These are phyloP conservation scores for Nephrotoma appendiculata DNA, from an alignment of 2,888 invertebrate species.

Conservation along the genomic window DNA sequence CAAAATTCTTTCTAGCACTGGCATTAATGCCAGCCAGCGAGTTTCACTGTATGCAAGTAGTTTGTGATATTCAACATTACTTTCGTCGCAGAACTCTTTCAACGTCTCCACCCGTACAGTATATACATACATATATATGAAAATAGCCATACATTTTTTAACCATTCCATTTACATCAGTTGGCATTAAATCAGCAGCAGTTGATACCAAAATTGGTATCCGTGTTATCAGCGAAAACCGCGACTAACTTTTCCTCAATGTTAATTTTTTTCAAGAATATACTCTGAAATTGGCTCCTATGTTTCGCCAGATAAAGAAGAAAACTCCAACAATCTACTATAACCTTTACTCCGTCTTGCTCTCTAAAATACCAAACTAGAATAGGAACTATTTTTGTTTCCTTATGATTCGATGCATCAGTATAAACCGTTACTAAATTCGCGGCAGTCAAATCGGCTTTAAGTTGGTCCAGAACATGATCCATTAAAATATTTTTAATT, in stretches of 20 bases:
- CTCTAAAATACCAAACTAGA: neutral
- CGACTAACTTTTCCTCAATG: neutral
- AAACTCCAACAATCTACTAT: neutral
- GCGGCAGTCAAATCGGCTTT: neutral
- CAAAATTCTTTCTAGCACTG: no score
- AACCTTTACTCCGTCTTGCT: neutral
- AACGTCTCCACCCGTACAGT: no score
- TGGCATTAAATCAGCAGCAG: no score
- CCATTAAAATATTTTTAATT: neutral
- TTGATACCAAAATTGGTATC: neutral
- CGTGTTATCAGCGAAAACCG: neutral
- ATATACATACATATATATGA: no score
- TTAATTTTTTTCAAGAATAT: neutral
- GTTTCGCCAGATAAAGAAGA: neutral
- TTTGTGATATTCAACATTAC: no score
- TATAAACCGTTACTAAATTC: neutral
- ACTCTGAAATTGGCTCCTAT: neutral
- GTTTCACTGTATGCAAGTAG: no score
- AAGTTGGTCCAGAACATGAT: neutral
- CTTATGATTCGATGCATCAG: neutral
- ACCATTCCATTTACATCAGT: neutral
- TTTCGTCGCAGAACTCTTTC: no score
- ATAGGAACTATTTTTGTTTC: neutral
- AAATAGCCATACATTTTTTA: no score
- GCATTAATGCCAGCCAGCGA: no score